Base-by-base conservation (phyloP, 2,797 vertebrate species). In the Echeneis naucrates region DNA sequence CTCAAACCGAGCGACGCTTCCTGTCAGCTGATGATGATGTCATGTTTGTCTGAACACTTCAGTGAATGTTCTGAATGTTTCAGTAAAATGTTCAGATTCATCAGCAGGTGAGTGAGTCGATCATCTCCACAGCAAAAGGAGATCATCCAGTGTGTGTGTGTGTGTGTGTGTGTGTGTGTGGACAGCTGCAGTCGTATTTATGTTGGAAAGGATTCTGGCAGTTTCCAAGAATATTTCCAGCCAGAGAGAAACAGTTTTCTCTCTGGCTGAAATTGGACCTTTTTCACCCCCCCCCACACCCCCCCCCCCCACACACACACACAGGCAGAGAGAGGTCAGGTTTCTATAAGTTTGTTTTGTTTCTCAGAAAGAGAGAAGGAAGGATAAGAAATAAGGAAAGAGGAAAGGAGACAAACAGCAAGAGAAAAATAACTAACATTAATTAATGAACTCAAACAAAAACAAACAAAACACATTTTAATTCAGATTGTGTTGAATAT, bases 161-260 rank as follows among this genome's bases (percentile, higher is more conserved):
- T 65, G 66, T 45, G 63, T 56, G 59, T 65, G 21, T 60, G 69
- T 67, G 55, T 63, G 71, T 73, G 84, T 81, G 71, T 72, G 55
- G 32, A 79, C 82, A 88, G 85, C 81, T 89, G 83, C 55, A 78
- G 58, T 74, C 65, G 60, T 90, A 81, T 88, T 83, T 87, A 71
- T 77, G 72, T 89, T 90, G 88, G 88, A 90, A 83, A 70, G 52
- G 64, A 67, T 75, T 87, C 73, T 74, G 76, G 77, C 75, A 69
- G 82, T 88, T 91, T 90, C 88, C 86, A 83, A 78, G 85, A 86
- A 86, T 82, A 80, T 82, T 77, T 80, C 68, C 67, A 85, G 58
- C 80, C 37, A 57, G 53, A 55, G n/a, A 77, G 59, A 76, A 62
- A 73, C 5, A 11, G 50, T 69, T 84, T 79, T 81, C 68, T 75